These are phyloP conservation scores for Melanotaenia boesemani DNA, from an alignment of 2,797 vertebrate genomes.

Conservation along the genomic window DNA sequence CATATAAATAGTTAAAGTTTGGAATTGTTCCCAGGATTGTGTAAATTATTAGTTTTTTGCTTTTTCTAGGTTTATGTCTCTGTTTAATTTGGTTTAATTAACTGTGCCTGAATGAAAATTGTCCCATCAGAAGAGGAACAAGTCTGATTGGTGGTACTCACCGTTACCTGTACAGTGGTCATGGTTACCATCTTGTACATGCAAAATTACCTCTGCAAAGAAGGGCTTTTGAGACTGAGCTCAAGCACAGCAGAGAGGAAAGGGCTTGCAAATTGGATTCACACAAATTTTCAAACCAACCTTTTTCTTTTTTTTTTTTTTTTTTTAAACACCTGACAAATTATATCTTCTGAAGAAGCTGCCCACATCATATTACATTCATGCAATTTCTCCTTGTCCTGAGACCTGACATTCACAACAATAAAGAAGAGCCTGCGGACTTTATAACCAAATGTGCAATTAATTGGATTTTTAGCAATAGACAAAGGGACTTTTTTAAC, in stretches of 20 bases:
- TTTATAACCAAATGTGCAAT: not conserved
- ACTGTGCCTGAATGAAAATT: not conserved
- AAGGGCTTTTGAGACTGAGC: not conserved
- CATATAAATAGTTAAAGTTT: no score
- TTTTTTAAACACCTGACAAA: no score
- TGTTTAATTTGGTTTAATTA: not conserved
- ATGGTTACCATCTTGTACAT: no score
- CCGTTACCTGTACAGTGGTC: not conserved
- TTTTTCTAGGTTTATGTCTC: not conserved
- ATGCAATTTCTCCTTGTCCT: no score
- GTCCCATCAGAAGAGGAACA: not conserved
- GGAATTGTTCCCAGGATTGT: not conserved
- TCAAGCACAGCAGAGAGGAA: constrained; percentile 1
- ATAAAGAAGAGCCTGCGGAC: no score
- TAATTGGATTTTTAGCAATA: not conserved
- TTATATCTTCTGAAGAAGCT: no score
- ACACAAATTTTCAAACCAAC: no score
- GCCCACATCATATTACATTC: no score
- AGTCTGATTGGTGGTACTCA: not conserved
- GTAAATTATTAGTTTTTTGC: no score
- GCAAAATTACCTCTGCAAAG: no score
- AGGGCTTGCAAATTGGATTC: not conserved
- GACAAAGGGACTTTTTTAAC: not conserved
- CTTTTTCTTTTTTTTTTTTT: no score
- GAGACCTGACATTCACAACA: no score